phyloP scores from a whole-genome alignment of 2,888 invertebrate genomes.

The Neocrepidodera transversa region DNA sequence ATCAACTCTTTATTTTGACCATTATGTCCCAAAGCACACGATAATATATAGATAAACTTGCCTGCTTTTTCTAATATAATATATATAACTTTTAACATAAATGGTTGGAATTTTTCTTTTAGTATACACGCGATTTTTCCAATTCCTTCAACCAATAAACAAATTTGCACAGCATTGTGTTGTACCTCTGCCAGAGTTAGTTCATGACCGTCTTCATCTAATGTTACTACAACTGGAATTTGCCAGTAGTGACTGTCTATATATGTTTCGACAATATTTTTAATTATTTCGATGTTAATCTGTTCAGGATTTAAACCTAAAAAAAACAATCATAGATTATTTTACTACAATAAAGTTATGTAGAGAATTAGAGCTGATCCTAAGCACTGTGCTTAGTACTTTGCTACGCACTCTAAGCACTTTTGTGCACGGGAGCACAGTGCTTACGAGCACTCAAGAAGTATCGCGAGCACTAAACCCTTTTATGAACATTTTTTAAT shows the following conservation, averaged over 20 bases:
- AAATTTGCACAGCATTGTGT: constrained; percentile 71
- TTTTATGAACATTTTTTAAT: too few species aligned
- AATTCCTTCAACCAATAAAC: constrained; percentile 74
- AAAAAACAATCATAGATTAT: constrained; percentile 4
- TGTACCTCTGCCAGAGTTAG: constrained; percentile 59
- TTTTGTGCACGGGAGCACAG: too few species aligned
- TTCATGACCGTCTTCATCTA: constrained; percentile 47
- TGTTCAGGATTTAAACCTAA: constrained; percentile 21
- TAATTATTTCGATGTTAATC: constrained; percentile 36
- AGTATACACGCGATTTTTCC: constrained; percentile 69
- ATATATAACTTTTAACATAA: constrained; percentile 72
- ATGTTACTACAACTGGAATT: constrained; percentile 58
- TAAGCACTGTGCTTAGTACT: too few species aligned
- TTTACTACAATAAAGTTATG: too few species aligned
- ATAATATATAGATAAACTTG: too few species aligned
- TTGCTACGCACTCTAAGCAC: too few species aligned
- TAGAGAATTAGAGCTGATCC: too few species aligned
- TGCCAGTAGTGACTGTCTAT: constrained; percentile 65
- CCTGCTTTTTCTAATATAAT: constrained; percentile 75
- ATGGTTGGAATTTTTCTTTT: constrained; percentile 64
- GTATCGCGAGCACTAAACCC: too few species aligned
- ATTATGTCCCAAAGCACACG: too few species aligned
- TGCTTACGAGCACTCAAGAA: too few species aligned
- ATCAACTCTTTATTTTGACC: too few species aligned
- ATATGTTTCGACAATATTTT: constrained; percentile 55